These are phyloP conservation scores for Aphis gossypii DNA, from an alignment of 1,140 invertebrate species.

Conservation along the genomic window DNA sequence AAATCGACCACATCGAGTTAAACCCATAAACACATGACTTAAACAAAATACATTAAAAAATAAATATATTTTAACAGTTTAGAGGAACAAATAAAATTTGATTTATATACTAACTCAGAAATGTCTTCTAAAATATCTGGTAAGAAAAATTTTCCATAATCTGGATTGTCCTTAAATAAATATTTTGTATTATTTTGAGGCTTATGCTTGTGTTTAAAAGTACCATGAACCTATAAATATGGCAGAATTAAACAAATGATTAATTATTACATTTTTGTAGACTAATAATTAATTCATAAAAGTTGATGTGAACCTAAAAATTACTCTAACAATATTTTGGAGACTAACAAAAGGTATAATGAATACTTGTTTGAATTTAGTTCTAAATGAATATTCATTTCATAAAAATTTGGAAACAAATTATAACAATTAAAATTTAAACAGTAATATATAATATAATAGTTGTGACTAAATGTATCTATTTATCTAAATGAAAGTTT, in stretches of 20 bases:
- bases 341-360: neutral
- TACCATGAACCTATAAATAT: constrained; percentile 34
- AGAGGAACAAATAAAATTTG: neutral
- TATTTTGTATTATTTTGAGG: constrained; percentile 57
- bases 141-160: constrained; percentile 56
- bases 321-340: neutral
- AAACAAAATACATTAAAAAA: constrained; percentile 50
- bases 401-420: neutral
- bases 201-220: constrained; percentile 45
- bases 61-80: neutral
- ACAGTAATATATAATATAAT: neutral
- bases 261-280: neutral
- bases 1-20: constrained; percentile 91
- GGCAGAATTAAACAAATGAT: neutral
- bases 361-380: neutral
- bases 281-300: neutral
- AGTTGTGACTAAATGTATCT: neutral
- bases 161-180: constrained; percentile 56
- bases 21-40: constrained; percentile 87
- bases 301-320: neutral
- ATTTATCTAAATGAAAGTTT: neutral
- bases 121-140: constrained; percentile 58
- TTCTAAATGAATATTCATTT: neutral
- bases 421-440: neutral
- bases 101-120: constrained; percentile 55